Percentiles rank a stretch among this genome's conserved stretches.
Evolutionary conservation across 2,797 vertebrate species (phyloP).

Genomic region (Tauraco hartlaubi): DNA sequence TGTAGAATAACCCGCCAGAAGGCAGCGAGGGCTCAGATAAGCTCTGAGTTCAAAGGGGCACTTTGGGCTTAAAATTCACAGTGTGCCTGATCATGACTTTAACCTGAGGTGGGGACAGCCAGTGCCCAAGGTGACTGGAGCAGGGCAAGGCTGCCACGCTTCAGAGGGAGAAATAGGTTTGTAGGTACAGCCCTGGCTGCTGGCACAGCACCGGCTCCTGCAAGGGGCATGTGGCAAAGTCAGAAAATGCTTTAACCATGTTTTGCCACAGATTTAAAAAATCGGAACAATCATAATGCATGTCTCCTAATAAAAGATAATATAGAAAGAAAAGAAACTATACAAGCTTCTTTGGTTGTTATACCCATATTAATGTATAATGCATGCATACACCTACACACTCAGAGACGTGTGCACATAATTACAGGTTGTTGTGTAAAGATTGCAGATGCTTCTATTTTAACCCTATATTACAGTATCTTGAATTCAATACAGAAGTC

Average conservation of each 20-base stretch:
- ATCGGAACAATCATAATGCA: neutral
- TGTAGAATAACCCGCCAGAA: neutral
- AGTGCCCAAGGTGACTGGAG: neutral
- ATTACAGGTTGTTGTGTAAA: neutral
- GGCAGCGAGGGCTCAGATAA: neutral
- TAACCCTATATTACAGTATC: neutral
- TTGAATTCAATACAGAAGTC: neutral
- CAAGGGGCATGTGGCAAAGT: neutral
- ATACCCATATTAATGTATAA: neutral
- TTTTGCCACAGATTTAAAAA: neutral
- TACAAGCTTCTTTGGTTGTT: neutral
- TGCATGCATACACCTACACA: neutral
- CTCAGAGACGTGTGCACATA: neutral
- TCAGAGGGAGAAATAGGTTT: neutral
- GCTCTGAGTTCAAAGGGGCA: conserved; percentile 16
- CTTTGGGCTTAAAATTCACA: neutral
- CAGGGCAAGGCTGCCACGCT: neutral
- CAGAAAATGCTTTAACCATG: neutral
- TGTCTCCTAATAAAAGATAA: neutral
- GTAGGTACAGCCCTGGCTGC: neutral
- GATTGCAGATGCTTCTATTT: neutral
- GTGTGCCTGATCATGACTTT: neutral
- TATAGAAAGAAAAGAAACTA: neutral
- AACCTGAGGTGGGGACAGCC: neutral
- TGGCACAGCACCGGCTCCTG: accelerated